Conservation (phyloP, 35 echinoderm and acorn worm species). For the Diadema setosum region DNA sequence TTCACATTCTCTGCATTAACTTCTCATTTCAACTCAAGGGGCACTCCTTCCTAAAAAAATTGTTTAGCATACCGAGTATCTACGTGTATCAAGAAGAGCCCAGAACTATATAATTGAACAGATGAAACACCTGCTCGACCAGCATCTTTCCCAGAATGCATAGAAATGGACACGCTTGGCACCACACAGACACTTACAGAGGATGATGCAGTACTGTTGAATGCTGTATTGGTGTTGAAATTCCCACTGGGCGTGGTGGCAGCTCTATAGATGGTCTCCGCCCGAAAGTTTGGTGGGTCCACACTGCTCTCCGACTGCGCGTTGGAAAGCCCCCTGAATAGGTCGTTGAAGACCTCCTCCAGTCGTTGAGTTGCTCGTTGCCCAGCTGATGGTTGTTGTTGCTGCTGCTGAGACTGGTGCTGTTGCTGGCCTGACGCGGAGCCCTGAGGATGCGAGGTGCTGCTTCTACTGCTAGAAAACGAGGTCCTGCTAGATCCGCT, state of each 20-base stretch:
- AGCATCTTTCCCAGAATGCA: too few species aligned
- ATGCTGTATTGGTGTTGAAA: background rate
- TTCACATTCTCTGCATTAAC: too few species aligned
- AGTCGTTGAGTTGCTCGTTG: background rate
- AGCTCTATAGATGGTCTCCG: too few species aligned
- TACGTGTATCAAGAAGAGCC: too few species aligned
- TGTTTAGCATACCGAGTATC: too few species aligned
- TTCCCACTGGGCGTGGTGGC: background rate
- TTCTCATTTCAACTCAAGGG: too few species aligned
- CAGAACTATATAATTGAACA: too few species aligned
- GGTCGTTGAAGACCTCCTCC: background rate
- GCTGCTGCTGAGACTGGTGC: background rate
- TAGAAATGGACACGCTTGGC: too few species aligned
- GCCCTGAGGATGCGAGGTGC: background rate
- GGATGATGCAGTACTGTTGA: background rate
- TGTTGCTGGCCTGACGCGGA: background rate
- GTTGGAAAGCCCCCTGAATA: background rate
- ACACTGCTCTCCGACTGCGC: background rate
- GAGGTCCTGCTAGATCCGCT: background rate
- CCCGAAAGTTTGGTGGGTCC: background rate
- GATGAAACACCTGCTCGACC: too few species aligned
- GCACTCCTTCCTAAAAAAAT: too few species aligned
- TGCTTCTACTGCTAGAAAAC: background rate
- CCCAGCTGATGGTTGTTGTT: background rate
- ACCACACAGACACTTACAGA: background rate